Evolutionary conservation across 2,888 invertebrate genomes (phyloP).

Genomic region (Hipparchia sbordonii): DNA sequence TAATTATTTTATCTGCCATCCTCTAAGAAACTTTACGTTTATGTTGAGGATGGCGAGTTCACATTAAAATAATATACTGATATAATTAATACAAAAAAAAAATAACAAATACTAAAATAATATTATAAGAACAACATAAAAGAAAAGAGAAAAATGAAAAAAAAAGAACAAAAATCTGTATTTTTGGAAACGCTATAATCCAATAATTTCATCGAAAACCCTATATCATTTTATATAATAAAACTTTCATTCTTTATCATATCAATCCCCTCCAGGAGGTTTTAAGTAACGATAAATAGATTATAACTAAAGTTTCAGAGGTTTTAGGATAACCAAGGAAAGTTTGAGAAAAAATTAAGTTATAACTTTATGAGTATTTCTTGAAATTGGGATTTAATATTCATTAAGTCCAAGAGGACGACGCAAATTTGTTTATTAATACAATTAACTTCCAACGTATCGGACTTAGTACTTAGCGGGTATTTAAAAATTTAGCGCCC

Average conservation of each 20-base stretch:
- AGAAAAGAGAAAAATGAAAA: too few relatives aligned
- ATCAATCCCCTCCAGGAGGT: not conserved
- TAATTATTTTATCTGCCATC: too few relatives aligned
- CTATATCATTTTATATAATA: not conserved
- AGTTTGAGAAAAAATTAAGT: conserved; percentile 5
- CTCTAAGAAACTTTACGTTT: too few relatives aligned
- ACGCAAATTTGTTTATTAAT: conserved; percentile 64
- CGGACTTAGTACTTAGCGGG: conserved; percentile 78
- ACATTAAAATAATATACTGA: too few relatives aligned
- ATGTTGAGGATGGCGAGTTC: too few relatives aligned
- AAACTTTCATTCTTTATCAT: not conserved
- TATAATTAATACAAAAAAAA: too few relatives aligned
- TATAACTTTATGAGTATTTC: conserved; percentile 4
- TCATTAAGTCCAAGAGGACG: conserved; percentile 25
- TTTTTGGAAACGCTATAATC: too few relatives aligned
- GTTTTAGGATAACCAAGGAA: not conserved
- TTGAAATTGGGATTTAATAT: conserved; percentile 27
- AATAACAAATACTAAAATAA: too few relatives aligned
- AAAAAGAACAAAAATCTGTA: too few relatives aligned
- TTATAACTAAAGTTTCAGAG: not conserved
- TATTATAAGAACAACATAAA: too few relatives aligned
- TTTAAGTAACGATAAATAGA: too few relatives aligned
- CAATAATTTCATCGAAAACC: not conserved
- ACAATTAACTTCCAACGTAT: conserved; percentile 76
- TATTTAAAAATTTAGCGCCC: conserved; percentile 79